Base-by-base conservation (phyloP, 1,140 invertebrate species). In the Heliconius congener region DNA sequence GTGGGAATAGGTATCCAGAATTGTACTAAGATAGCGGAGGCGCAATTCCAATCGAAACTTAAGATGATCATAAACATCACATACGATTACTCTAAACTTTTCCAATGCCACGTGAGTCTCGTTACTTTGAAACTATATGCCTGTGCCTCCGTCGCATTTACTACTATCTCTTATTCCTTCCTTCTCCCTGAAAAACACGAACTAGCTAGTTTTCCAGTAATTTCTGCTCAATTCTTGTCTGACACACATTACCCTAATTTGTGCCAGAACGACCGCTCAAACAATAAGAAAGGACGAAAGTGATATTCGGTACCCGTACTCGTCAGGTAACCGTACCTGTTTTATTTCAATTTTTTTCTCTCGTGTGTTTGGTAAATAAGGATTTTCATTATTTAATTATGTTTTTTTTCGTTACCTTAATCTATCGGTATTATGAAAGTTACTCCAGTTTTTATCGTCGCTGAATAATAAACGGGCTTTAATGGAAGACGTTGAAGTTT, bases 21-120 rank as follows among this genome's bases (percentile, higher is more conserved):
- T 83, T 83, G 83, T 82, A 85, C 85, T 81, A 81, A 80, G 85
- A 87, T 84, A 82, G 82, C 71, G 82, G 72, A 77, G 79, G 81
- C 80, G 76, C 84, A 83, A 81, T 87, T 87, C 83, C 82, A 84
- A 86, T 85, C 81, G 76, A 86, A 89, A 88, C 89, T 87, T 89
- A 89, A 89, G 85, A 78, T 82, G 77, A 76, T 86, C 86, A 88
- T 89, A 89, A 90, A 90, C 88, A 88, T 89, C 81, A 76, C 85
- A 86, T 84, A 84, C 86, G 86, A 88, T 89, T 87, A 83, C 88
- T 82, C 76, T 82, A 66, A 83, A 85, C 82, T 85, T 88, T 81
- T 71, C 80, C 80, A 77, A 80, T 50, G 83, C 83, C 84, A 80
- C 83, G 77, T 66, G 86, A 81, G 84, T 50, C 79, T 81, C 78